Percentiles rank a stretch among this genome's conserved stretches.
These are phyloP conservation scores for Protonemura montana DNA, from an alignment of 2,888 invertebrate genomes.

Conservation along the genomic window DNA sequence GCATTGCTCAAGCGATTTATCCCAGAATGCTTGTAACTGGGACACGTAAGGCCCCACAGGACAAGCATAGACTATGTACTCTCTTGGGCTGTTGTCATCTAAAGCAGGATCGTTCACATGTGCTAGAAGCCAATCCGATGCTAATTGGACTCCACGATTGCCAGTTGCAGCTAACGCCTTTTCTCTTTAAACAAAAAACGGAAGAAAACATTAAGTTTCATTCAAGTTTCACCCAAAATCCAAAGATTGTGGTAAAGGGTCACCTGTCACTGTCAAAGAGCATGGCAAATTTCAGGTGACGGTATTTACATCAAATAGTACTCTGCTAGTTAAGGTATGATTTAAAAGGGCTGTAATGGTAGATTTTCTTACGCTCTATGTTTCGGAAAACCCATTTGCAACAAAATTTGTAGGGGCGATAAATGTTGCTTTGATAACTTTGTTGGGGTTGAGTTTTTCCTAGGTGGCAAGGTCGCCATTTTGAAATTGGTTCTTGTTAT, in stretches of 20 bases:
- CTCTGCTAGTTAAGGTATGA: not conserved
- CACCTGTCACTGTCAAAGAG: slow-evolving; percentile 7
- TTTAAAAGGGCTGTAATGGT: slow-evolving; percentile 32
- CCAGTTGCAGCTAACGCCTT: slow-evolving; percentile 92
- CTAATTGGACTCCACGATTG: slow-evolving; percentile 84
- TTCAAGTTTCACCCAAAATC: not conserved
- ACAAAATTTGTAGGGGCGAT: slow-evolving; percentile 79
- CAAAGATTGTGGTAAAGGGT: too few species aligned
- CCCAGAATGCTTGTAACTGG: slow-evolving; percentile 79
- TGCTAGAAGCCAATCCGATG: slow-evolving; percentile 89
- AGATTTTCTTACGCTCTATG: slow-evolving; percentile 80
- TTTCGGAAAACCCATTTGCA: slow-evolving; percentile 90
- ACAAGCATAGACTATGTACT: slow-evolving; percentile 88
- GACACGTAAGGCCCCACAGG: slow-evolving; percentile 79
- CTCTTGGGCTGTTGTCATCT: slow-evolving; percentile 78
- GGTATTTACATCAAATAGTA: not conserved
- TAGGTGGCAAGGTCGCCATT: slow-evolving; percentile 82
- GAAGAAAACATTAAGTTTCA: not conserved
- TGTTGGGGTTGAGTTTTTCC: slow-evolving; percentile 76
- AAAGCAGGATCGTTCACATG: slow-evolving; percentile 86
- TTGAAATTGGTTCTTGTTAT: not conserved
- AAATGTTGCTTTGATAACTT: slow-evolving; percentile 76
- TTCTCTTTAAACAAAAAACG: slow-evolving; percentile 68
- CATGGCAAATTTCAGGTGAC: not conserved
- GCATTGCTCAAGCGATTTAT: slow-evolving; percentile 73